Conservation (phyloP, 2,797 vertebrate genomes). For the Odontamblyopus lacepedii region DNA sequence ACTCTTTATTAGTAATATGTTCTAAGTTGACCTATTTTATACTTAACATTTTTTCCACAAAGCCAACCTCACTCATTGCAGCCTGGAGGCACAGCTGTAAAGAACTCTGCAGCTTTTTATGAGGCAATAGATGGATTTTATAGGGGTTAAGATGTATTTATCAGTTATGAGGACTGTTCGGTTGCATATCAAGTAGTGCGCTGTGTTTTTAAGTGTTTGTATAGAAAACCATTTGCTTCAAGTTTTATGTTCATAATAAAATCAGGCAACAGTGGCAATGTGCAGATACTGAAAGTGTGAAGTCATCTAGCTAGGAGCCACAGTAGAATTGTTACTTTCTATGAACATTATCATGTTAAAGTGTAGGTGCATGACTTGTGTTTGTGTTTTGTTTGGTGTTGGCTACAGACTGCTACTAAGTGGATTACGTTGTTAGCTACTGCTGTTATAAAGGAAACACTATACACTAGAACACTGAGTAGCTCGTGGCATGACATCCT, state of each 20-base stretch:
- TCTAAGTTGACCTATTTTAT: slow-evolving; percentile 18
- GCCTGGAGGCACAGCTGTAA: slow-evolving; percentile 7
- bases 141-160: slow-evolving; percentile 22
- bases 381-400: neutral
- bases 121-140: slow-evolving; percentile 12
- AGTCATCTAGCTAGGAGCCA: neutral
- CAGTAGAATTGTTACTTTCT: neutral
- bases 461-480: neutral
- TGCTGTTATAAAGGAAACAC: too few species aligned
- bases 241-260: neutral
- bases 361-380: neutral
- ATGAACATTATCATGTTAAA: slow-evolving; percentile 3
- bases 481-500: too few species aligned
- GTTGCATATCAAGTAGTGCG: slow-evolving; percentile 14
- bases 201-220: slow-evolving; percentile 2
- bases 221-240: neutral
- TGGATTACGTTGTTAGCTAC: neutral
- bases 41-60: neutral
- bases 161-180: slow-evolving; percentile 9
- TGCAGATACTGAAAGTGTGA: neutral
- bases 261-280: neutral
- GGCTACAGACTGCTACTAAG: neutral
- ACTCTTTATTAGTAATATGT: neutral
- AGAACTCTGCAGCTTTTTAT: slow-evolving; percentile 18
- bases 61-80: slow-evolving; percentile 3